Conservation (phyloP, 2,888 invertebrate genomes). For the Tenthredo livida region DNA sequence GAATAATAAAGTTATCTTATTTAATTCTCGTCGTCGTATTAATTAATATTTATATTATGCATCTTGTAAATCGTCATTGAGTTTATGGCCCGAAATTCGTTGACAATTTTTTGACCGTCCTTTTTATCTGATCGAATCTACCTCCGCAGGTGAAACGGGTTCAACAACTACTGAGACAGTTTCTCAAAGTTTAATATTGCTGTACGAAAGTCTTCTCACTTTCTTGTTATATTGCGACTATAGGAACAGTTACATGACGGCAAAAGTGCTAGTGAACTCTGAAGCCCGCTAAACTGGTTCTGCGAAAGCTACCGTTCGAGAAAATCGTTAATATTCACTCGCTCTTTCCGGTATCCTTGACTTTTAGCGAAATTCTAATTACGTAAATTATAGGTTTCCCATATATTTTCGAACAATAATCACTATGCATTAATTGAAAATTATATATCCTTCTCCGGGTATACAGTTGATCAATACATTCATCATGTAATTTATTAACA, state of each 20-base stretch:
- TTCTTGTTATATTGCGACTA: neutral
- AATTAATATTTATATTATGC: neutral
- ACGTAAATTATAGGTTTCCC: neutral
- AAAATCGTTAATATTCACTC: neutral
- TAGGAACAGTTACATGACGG: neutral
- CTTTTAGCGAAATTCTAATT: neutral
- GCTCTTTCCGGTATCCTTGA: neutral
- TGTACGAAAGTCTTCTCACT: slow-evolving; percentile 4
- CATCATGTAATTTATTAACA: neutral
- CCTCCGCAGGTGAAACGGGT: neutral
- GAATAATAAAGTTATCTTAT: slow-evolving; percentile 28
- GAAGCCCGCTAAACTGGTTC: neutral
- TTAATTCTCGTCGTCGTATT: neutral
- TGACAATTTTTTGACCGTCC: neutral
- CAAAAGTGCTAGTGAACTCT: slow-evolving; percentile 2
- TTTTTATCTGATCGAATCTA: neutral
- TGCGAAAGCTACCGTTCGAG: neutral
- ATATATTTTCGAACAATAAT: too few species aligned
- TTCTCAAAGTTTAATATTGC: neutral
- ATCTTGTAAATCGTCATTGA: neutral
- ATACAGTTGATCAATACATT: neutral
- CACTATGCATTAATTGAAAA: too few species aligned
- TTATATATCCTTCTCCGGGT: neutral
- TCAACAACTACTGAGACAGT: neutral
- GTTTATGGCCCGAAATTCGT: neutral